Base-by-base conservation (phyloP, 2,888 invertebrate genomes). In the Horisme vitalbata region DNA sequence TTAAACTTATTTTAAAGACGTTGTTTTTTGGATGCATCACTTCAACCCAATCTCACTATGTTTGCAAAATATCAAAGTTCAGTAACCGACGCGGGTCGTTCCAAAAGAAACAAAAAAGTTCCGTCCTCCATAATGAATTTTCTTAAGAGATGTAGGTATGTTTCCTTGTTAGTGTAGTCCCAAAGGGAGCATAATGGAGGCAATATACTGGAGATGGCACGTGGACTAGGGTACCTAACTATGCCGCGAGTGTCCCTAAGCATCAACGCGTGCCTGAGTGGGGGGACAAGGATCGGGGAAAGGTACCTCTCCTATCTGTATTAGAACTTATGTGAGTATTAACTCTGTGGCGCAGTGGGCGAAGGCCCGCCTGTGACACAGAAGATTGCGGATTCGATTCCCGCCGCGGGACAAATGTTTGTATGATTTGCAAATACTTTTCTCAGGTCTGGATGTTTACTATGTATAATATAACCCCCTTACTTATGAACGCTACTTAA, bases 261-360 rank as follows among this genome's bases (percentile, higher is more conserved):
- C 52, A 55, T 45, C 57, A 61, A 72, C 64, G 71, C 75, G 74
- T 75, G 72, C 73, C 68, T 52, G 68, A 79, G 79, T 72, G 74
- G 74, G 61, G 63, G 63, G 55, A 30, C 45, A 41, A 43, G 55
- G 52, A 55, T 44, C 34, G 44, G 61, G 61, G 21, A 23, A 39
- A 36, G 9, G 15, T 38, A 13, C 27, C 27, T 6, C 6, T 18
- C 6, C 18, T 18, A 18, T 18, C 18, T 6, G n/a, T n/a, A 18
- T 6, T 18, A 18, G 18, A 5, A 18, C 18, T 1, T 18, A 5
- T 26, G 13, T 8, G 4, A n/a, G n/a, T 23, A 6, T 8, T 24
- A 31, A 24, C 18, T 36, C 15, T 15, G 2, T 6, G 18, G 18
- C 6, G 4, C 5, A 4, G 15, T 15, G 15, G 5, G 6, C 6